Percentiles rank a stretch among this genome's conserved stretches.
Evolutionary conservation across 2,113 vertebrate genomes (phyloP).

Genomic region (Dryoscopus gambensis): DNA sequence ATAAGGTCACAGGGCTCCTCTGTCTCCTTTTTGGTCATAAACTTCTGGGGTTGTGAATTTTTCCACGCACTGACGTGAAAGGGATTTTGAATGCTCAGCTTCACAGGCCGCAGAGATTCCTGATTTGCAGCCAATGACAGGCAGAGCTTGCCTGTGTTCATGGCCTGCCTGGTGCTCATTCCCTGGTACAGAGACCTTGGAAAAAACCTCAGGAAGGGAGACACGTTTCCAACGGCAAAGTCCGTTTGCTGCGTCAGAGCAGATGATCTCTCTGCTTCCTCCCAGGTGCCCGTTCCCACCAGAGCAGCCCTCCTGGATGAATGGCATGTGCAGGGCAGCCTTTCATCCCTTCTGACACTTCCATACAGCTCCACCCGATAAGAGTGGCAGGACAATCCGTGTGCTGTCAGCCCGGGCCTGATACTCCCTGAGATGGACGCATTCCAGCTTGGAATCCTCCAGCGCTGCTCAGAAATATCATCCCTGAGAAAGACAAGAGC

Average conservation of each 20-base stretch:
- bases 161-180: neutral
- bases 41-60: neutral
- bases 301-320: neutral
- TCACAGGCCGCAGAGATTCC: fast-evolving
- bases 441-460: neutral
- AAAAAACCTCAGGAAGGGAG: fast-evolving
- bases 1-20: neutral
- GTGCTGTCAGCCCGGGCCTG: neutral
- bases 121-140: neutral
- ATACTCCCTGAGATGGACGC: neutral
- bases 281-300: neutral
- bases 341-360: neutral
- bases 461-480: neutral
- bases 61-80: fast-evolving
- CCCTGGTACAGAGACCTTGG: fast-evolving
- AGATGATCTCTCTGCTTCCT: neutral
- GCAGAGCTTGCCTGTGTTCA: neutral
- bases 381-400: neutral
- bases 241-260: neutral
- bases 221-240: neutral
- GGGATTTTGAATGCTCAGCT: neutral
- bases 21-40: neutral
- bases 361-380: neutral
- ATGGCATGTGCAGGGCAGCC: fast-evolving
- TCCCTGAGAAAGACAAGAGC: neutral